Conservation (phyloP, 2,113 vertebrate genomes). For the Pomatostomus ruficeps region DNA sequence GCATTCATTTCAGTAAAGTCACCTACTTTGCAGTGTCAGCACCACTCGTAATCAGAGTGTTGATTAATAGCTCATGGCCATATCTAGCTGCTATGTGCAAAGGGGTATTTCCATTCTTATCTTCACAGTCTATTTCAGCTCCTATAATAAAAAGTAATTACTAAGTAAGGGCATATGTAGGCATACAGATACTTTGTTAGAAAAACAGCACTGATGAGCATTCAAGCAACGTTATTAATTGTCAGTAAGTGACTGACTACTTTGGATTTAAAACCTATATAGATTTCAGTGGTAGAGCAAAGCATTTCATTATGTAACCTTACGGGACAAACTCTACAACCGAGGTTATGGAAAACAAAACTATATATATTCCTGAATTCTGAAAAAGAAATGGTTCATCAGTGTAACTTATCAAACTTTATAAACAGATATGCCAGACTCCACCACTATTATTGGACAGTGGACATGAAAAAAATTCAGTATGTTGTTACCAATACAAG, state of each 20-base stretch:
- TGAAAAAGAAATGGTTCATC: background rate
- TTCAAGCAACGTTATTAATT: background rate
- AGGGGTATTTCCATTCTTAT: conserved; percentile 96
- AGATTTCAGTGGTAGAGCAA: background rate
- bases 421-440: background rate
- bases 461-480: background rate
- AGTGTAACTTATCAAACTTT: background rate
- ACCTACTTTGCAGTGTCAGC: conserved; percentile 96
- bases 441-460: background rate
- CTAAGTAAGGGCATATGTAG: background rate
- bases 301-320: background rate
- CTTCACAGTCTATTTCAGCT: conserved; percentile 96
- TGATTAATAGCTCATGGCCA: conserved; percentile 96
- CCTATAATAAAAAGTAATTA: conserved; percentile 67
- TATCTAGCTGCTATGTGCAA: conserved; percentile 97
- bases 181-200: background rate
- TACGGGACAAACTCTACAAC: background rate
- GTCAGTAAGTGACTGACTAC: background rate
- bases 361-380: background rate
- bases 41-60: conserved; percentile 93
- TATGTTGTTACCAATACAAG: background rate
- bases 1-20: background rate
- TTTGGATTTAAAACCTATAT: background rate
- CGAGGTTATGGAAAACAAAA: background rate
- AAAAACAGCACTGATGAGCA: background rate